A percentile compares a stretch with the other conserved stretches of the same genome.
Evolutionary conservation across 2,888 invertebrate species (phyloP).

Genomic region (Dilophus febrilis): DNA sequence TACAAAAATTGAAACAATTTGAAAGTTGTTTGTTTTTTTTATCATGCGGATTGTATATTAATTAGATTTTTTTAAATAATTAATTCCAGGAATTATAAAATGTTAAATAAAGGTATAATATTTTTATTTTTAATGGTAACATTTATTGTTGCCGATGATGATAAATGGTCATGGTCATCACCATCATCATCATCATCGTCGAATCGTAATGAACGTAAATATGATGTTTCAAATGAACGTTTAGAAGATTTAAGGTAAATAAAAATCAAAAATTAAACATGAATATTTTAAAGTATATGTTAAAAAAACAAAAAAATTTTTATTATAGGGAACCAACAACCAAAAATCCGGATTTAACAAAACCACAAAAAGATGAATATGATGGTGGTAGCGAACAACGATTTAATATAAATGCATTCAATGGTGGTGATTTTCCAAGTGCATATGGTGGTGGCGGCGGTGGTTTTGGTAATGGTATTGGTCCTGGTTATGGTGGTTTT

Average conservation of each 20-base stretch:
- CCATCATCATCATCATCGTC: not conserved
- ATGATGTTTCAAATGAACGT: constrained; percentile 5
- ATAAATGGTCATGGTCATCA: constrained; percentile 23
- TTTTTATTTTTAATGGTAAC: constrained; percentile 7
- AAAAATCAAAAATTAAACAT: not conserved
- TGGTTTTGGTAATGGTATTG: not conserved
- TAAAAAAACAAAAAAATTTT: no score
- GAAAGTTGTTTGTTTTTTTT: not conserved
- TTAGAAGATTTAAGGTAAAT: constrained; percentile 6
- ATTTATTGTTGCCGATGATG: constrained; percentile 15
- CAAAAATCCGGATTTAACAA: constrained; percentile 5
- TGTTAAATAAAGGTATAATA: not conserved
- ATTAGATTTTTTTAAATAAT: not conserved
- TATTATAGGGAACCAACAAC: constrained; percentile 8
- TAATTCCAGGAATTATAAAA: no score
- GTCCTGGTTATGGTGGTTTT: constrained; percentile 4
- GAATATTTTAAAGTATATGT: no score
- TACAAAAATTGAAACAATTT: no score
- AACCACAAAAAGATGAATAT: constrained; percentile 7
- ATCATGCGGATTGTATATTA: not conserved
- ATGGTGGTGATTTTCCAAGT: not conserved
- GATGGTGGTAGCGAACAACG: not conserved
- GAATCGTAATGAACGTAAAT: constrained; percentile 1
- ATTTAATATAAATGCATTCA: no score
- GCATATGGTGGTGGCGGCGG: not conserved